Evolutionary conservation across 2,888 invertebrate genomes (phyloP), one percentile per base, ranked within the genome.

Genomic region (Chaetogeoica ovagalla): DNA sequence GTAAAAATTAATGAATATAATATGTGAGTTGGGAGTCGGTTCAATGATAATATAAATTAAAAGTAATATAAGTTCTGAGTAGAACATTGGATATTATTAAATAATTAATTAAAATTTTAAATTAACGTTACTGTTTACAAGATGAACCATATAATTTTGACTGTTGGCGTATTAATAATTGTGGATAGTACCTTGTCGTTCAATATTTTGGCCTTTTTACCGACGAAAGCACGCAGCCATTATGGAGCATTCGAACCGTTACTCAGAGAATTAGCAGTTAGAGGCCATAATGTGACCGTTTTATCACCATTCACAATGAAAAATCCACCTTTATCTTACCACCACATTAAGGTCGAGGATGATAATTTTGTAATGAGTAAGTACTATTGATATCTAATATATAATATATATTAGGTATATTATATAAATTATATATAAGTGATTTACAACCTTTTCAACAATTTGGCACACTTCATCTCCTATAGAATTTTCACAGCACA

Each of bases 191-290:
- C 69, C 37, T 62, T 37, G 21, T 39, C 77, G 3, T 30, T 52
- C 4, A 70, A 70, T 57, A 70, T 77, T 70, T 62, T 77, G 48
- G 76, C 69, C 1, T 77, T 77, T 69, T 48, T 77, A 37, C 77
- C 77, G 8, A 70, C 62, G 0, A 77, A 77, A 55, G 77, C 69
- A 19, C 69, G 62, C 8, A 77, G 77, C 23, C 77, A 77, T 55
- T 77, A 77, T 37, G 69, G 69, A 23, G 77, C 52, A 7, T 77
- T 77, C 39, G 77, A 77, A 70, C 62, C 77, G 0, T 70, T 77
- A 5, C 69, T 77, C 0, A 69, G 21, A 70, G 62, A 62, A 19
- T 55, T 77, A 23, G 77, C 77, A 19, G 62, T 48, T 9, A 60
- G 55, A 62, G 77, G 77, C 3, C 77, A 77, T 23, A 77, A 77